Evolutionary conservation across 2,113 vertebrate species (phyloP), one percentile per base, ranked within the genome.

Genomic region (Nibea coibor): DNA sequence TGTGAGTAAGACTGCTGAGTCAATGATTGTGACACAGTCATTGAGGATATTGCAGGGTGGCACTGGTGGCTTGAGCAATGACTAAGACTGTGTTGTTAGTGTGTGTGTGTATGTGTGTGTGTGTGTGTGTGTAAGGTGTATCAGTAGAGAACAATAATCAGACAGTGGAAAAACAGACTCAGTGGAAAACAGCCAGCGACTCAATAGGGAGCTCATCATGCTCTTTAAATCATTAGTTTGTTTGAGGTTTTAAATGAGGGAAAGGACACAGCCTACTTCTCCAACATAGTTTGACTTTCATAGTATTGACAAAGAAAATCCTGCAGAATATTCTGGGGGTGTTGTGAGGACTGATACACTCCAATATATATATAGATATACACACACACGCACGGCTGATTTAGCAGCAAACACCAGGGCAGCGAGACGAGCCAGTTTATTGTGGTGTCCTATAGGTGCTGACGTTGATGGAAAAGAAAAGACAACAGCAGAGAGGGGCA

Each of bases 381-480:
- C n/a, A 63, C 54, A 56, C 10, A 42, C 6, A 67, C 45, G 17
- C 56, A 50, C 0, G n/a, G 39, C 3, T 28, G n/a, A 24, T 54
- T 70, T 62, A 45, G 4, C 58, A 63, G 50, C n/a, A 54, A 26
- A 47, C 26, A 31, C 35, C 14, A 19, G 19, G 15, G 19, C 26
- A n/a, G 28, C 12, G 50, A 65, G 51, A 76, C 47, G 53, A 42
- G 57, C 20, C 14, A 5, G 28, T 20, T 47, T 62, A 58, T 58
- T 12, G 17, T 73, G 50, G 47, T 10, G 19, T 28, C 22, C 56
- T 68, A 8, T 10, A 35, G 19, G 58, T 53, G 70, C 78, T 89
- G 81, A 79, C 9, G 35, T 47, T 43, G 71, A 45, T 62, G 78
- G 75, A 84, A 84, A 86, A 81, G 39, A 12, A 45, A 67, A 78